These are phyloP conservation scores for Chrosomus eos DNA, from an alignment of 2,797 vertebrate genomes.

Conservation along the genomic window DNA sequence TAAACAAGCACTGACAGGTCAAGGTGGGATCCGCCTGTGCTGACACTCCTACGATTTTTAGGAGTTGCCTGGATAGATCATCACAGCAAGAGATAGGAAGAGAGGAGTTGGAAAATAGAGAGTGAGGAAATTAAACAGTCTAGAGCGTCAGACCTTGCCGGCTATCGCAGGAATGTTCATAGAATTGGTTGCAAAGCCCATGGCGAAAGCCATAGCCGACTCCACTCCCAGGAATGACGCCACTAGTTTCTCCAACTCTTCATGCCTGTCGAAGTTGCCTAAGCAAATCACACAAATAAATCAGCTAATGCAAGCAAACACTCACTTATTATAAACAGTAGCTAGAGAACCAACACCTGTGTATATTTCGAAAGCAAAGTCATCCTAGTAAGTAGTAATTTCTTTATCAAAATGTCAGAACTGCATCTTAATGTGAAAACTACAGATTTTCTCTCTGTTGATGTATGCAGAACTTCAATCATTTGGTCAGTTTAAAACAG, in stretches of 20 bases:
- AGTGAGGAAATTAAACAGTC: background rate
- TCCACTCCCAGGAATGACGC: slow-evolving; percentile 85
- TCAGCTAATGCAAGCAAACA: slow-evolving; percentile 26
- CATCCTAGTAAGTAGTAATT: background rate
- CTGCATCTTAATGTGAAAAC: background rate
- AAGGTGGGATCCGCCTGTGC: slow-evolving; percentile 4
- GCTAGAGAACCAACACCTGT: background rate
- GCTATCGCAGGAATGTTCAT: slow-evolving; percentile 92
- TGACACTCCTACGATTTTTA: slow-evolving; percentile 1
- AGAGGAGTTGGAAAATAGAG: background rate
- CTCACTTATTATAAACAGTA: slow-evolving; percentile 12
- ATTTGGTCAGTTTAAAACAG: background rate
- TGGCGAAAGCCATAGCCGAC: slow-evolving; percentile 90
- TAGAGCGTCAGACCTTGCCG: slow-evolving; percentile 71
- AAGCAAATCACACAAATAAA: slow-evolving; percentile 49
- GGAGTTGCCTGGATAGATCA: slow-evolving; percentile 6
- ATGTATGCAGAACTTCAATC: background rate
- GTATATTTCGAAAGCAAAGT: background rate
- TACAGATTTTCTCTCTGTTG: background rate
- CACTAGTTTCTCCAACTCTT: slow-evolving; percentile 82
- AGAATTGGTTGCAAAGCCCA: slow-evolving; percentile 97
- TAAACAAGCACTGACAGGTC: slow-evolving; percentile 31
- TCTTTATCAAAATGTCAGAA: background rate
- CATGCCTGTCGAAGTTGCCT: slow-evolving; percentile 89
- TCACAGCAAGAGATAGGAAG: background rate